A percentile compares a stretch with the other conserved stretches of the same genome.
phyloP scores from a whole-genome alignment of 2,113 vertebrate species.

The Colius striatus region DNA sequence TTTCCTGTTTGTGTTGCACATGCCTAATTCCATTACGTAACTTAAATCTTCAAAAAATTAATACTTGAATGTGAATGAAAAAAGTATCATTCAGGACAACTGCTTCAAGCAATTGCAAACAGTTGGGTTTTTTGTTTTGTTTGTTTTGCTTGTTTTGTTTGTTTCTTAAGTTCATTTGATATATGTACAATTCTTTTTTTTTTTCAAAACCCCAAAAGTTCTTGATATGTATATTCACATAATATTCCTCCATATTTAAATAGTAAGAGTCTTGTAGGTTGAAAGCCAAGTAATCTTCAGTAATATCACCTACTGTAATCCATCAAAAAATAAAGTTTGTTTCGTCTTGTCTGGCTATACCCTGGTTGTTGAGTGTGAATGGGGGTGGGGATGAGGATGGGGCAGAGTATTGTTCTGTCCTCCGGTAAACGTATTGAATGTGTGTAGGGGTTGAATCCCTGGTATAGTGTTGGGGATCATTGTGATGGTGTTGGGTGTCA shows the following conservation, averaged over 20 bases:
- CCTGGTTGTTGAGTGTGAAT: conserved; percentile 99
- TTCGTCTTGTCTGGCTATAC: conserved; percentile 92
- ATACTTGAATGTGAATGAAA: conserved; percentile 85
- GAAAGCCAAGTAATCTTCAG: conserved; percentile 84
- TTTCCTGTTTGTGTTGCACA: conserved; percentile 85
- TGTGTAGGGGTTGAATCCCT: conserved; percentile 93
- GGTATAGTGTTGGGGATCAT: conserved; percentile 99
- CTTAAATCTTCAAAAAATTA: conserved; percentile 89
- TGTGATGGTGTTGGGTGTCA: conserved; percentile 98
- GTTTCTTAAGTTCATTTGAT: conserved; percentile 78
- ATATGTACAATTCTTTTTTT: conserved; percentile 81
- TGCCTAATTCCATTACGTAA: conserved; percentile 88
- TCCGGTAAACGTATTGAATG: conserved; percentile 94
- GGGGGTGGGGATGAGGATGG: conserved; percentile 91
- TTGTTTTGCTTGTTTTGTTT: conserved; percentile 37
- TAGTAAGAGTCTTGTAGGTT: conserved; percentile 83
- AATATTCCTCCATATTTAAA: conserved; percentile 85
- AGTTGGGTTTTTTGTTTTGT: conserved; percentile 28
- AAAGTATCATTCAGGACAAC: conserved; percentile 85
- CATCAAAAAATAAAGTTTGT: conserved; percentile 86
- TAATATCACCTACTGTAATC: conserved; percentile 80
- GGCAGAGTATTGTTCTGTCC: conserved; percentile 98
- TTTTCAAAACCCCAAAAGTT: conserved; percentile 79
- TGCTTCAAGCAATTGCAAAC: conserved; percentile 82
- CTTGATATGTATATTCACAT: conserved; percentile 88